A percentile compares a stretch with the other conserved stretches of the same genome.
phyloP scores from a whole-genome alignment of 2,888 invertebrate genomes.

The Erebia palarica region DNA sequence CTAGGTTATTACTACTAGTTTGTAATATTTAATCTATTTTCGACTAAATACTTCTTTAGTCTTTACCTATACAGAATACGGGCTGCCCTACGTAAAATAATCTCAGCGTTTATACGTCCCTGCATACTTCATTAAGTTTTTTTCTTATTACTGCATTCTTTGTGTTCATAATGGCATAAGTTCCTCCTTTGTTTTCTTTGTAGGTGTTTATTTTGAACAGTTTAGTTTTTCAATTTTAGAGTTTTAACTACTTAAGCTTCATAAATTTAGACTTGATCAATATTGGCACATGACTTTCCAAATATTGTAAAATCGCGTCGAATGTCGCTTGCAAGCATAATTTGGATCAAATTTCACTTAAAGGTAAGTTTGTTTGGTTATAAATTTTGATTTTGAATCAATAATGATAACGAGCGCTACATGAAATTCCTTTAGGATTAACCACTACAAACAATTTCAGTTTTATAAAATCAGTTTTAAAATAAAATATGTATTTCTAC shows the following conservation, averaged over 20 bases:
- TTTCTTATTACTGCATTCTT: slow-evolving; percentile 24
- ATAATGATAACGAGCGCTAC: too few species aligned
- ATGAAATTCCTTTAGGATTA: too few species aligned
- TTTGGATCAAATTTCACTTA: too few species aligned
- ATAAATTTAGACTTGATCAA: too few species aligned
- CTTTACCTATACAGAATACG: neutral
- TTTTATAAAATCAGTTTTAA: too few species aligned
- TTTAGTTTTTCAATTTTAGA: slow-evolving; percentile 14
- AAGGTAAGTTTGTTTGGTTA: too few species aligned
- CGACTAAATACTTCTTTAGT: neutral
- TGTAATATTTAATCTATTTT: neutral
- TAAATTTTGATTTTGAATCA: too few species aligned
- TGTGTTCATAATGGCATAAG: slow-evolving; percentile 21
- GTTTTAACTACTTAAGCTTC: neutral
- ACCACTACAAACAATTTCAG: too few species aligned
- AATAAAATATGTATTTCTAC: too few species aligned
- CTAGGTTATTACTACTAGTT: neutral
- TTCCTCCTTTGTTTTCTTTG: slow-evolving; percentile 18
- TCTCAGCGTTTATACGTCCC: slow-evolving; percentile 11
- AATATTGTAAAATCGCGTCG: too few species aligned
- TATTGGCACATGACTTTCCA: too few species aligned
- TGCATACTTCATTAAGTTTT: slow-evolving; percentile 19
- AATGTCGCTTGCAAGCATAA: too few species aligned
- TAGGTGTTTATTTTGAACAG: slow-evolving; percentile 18
- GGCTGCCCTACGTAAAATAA: neutral